Percentiles rank a stretch among this genome's conserved stretches.
These are phyloP conservation scores for Callithrix jacchus DNA, from an alignment of 2,113 vertebrate species.

Conservation along the genomic window DNA sequence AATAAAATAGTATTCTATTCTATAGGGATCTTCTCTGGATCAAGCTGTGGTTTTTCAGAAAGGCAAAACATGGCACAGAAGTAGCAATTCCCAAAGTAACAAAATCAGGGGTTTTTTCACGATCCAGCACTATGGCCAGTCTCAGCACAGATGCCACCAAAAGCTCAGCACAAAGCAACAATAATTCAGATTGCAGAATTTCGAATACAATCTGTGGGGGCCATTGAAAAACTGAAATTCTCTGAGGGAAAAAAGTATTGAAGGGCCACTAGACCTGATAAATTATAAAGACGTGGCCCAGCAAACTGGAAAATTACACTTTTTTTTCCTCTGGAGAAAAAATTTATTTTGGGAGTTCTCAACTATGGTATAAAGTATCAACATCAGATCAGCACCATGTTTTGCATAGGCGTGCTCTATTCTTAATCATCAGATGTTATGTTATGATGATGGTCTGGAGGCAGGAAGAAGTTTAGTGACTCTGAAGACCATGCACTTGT, in stretches of 20 bases:
- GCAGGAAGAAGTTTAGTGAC: constrained; percentile 93
- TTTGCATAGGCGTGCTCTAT: background rate
- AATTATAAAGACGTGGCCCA: constrained; percentile 96
- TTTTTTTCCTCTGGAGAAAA: constrained; percentile 93
- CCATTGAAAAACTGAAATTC: background rate
- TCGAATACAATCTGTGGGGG: background rate
- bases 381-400: constrained; percentile 83
- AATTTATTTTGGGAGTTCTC: constrained; percentile 94
- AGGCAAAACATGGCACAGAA: background rate
- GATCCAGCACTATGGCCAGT: background rate
- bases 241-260: constrained; percentile 39
- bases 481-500: constrained; percentile 91
- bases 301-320: constrained; percentile 95
- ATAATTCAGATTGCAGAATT: background rate
- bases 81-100: background rate
- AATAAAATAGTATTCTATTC: background rate
- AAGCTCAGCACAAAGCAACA: background rate
- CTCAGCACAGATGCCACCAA: background rate
- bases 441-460: constrained; percentile 95
- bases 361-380: constrained; percentile 94
- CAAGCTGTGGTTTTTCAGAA: background rate
- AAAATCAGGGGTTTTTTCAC: background rate
- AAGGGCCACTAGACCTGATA: constrained; percentile 94
- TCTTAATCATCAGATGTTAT: constrained; percentile 86
- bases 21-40: background rate